Conservation (phyloP, 2,797 vertebrate species). For the Dendrocincla tyrannina region DNA sequence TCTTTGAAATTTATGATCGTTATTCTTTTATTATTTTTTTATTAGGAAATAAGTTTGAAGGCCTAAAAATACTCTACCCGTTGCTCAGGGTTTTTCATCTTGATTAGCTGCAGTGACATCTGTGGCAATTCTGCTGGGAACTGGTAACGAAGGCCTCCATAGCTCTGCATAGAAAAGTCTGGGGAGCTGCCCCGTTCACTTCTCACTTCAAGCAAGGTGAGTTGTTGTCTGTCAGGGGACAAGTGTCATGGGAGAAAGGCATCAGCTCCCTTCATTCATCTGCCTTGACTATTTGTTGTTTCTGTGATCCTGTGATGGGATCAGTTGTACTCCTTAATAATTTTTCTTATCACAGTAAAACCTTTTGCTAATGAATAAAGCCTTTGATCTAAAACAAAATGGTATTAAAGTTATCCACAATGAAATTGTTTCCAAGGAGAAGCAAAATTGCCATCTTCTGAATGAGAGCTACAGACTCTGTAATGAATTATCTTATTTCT, state of each 20-base stretch:
- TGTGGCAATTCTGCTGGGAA: slow-evolving; percentile 63
- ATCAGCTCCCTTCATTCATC: neutral
- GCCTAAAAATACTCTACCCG: slow-evolving; percentile 71
- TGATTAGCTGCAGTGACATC: slow-evolving; percentile 79
- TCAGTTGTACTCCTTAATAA: neutral
- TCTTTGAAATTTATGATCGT: neutral
- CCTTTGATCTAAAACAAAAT: neutral
- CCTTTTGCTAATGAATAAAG: neutral
- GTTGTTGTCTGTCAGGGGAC: slow-evolving; percentile 36
- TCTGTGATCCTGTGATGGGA: neutral
- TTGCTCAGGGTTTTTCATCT: slow-evolving; percentile 67
- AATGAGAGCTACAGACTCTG: neutral
- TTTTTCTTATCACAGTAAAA: neutral
- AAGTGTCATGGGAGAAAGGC: neutral
- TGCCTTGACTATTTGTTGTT: neutral
- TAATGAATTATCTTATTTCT: neutral
- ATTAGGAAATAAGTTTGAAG: neutral
- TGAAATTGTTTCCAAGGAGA: neutral
- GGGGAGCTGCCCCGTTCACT: slow-evolving; percentile 19
- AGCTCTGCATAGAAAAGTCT: slow-evolving; percentile 60
- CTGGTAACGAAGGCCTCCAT: slow-evolving; percentile 74
- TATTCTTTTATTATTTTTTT: neutral
- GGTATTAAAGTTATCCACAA: neutral
- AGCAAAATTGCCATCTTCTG: neutral
- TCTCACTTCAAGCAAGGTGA: slow-evolving; percentile 64